Percentiles rank a stretch among this genome's conserved stretches.
Evolutionary conservation across 2,888 invertebrate genomes (phyloP).

Genomic region (Cantharis flavilabris): DNA sequence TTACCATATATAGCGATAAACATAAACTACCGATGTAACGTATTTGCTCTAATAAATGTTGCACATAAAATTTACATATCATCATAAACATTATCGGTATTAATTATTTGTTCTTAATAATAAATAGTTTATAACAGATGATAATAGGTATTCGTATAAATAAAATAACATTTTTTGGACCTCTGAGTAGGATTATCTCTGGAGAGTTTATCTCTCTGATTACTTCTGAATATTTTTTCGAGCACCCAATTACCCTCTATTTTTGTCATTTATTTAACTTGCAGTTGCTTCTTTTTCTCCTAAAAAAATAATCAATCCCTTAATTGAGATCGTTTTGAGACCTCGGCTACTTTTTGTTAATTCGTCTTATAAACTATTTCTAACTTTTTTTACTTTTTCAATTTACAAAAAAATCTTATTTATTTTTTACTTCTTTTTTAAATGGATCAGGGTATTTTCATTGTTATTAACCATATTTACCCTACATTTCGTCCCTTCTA

Average conservation of each 20-base stretch:
- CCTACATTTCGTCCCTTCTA: not conserved
- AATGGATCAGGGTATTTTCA: not conserved
- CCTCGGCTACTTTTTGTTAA: not conserved
- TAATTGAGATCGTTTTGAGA: not conserved
- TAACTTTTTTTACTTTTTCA: not conserved
- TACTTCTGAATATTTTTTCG: not conserved
- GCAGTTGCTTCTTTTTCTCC: not conserved
- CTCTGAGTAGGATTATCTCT: not conserved
- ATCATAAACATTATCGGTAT: not conserved
- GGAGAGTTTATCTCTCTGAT: not conserved
- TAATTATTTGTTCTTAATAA: not conserved
- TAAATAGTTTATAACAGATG: not conserved
- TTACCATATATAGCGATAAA: not conserved
- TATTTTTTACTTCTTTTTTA: not conserved
- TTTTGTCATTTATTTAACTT: not conserved
- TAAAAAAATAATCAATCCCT: not conserved
- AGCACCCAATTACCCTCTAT: not conserved
- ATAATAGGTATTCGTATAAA: not conserved
- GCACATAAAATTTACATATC: not conserved
- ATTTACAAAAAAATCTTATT: not conserved
- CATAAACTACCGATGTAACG: not conserved
- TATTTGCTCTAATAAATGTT: not conserved
- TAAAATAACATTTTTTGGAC: not conserved
- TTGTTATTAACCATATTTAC: not conserved
- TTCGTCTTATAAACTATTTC: not conserved